Evolutionary conservation across 30 jellyfish, hydroid and myxozoan genomes (phyloP), one percentile per base, ranked within the genome.

Genomic region (Haliclystus octoradiatus): DNA sequence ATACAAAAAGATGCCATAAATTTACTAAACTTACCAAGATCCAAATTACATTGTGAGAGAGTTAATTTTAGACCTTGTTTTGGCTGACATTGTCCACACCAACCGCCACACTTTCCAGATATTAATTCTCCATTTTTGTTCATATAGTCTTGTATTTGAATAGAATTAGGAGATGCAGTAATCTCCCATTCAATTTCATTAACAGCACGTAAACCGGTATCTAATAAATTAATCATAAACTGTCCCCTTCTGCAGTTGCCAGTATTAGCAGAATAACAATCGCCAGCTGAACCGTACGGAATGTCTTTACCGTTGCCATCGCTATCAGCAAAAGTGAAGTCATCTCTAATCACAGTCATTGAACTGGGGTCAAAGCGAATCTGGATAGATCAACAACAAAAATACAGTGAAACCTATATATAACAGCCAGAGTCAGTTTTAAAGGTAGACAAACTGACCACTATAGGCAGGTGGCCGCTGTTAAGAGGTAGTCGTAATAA

Each of bases 241-340:
- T 57, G 33, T 29, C 96, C 96, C 22, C 76, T 80, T 68, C 96
- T 46, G 80, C 96, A 85, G 27, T 66, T 13, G 33, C 79, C 51
- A 26, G 76, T 52, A 60, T 71, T 85, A n/a, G 96, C 91, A 2
- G 96, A 85, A 31, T 68, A 85, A 70, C 96, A 85, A 62, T 85
- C 96, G n/a, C 96, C 96, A 3, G 94, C 96, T 9, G 96, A 68
- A 24, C 74, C 96, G 62, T 61, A 85, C 1, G 96, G 82, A 3
- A 85, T 75, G 3, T 79, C 76, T 3, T 22, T 26, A 1, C 94
- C 94, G 27, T 35, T 25, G 32, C 34, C 19, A 13, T 74, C 79
- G 15, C 74, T 78, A 23, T 50, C 92, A 1, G 96, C 94, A 66
- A 72, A 85, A 14, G 78, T 69, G 74, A 32, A 79, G 49, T 85